These are phyloP conservation scores for Heliconius sara DNA, from an alignment of 2,888 invertebrate genomes.

Conservation along the genomic window DNA sequence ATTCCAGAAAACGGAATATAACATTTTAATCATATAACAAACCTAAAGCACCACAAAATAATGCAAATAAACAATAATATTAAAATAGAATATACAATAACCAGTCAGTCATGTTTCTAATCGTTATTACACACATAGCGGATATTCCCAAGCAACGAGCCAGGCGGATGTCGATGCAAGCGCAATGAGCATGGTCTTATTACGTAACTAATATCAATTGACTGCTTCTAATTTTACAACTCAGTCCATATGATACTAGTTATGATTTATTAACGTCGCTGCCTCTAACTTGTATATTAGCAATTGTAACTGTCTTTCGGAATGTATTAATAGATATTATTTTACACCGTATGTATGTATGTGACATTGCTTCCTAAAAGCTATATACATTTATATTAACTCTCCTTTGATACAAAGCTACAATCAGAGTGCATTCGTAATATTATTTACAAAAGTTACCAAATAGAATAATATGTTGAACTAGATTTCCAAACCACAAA, in stretches of 20 bases:
- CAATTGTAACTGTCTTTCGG: conserved; percentile 19
- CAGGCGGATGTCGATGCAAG: conserved; percentile 37
- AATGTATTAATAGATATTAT: not conserved
- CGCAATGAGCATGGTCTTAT: conserved; percentile 35
- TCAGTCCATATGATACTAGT: conserved; percentile 43
- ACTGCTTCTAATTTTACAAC: conserved; percentile 46
- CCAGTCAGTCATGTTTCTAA: not conserved
- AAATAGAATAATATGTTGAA: conserved; percentile 10
- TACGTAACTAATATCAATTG: conserved; percentile 48
- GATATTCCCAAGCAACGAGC: conserved; percentile 40
- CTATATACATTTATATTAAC: not conserved
- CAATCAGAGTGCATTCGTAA: not conserved
- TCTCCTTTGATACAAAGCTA: not conserved
- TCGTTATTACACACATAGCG: conserved; percentile 30
- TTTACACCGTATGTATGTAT: not conserved
- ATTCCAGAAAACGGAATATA: not conserved
- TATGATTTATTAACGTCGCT: conserved; percentile 41
- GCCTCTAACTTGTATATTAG: conserved; percentile 32
- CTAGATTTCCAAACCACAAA: conserved; percentile 8
- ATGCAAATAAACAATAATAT: too few species aligned
- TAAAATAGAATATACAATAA: not conserved
- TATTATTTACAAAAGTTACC: not conserved
- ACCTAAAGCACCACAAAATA: not conserved
- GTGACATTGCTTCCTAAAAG: not conserved
- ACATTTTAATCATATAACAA: not conserved